Evolutionary conservation across 2,888 invertebrate species (phyloP).

Genomic region (Diaprepes abbreviatus): DNA sequence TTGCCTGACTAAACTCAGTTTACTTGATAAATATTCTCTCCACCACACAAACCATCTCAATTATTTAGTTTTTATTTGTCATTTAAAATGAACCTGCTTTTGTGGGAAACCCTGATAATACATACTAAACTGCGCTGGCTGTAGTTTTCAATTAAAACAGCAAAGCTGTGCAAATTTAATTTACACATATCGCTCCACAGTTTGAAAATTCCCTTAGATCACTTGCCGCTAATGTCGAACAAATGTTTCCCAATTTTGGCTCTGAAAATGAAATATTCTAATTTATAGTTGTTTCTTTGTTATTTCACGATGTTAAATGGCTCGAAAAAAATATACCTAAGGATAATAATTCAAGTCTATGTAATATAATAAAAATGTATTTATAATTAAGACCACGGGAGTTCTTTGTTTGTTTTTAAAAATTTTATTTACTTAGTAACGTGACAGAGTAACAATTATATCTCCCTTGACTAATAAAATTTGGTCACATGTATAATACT

Average conservation of each 20-base stretch:
- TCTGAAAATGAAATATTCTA: not conserved
- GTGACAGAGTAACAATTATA: too few relatives aligned
- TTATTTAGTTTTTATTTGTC: constrained; percentile 1
- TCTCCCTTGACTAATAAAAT: too few relatives aligned
- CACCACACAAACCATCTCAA: not conserved
- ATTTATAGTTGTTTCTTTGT: too few relatives aligned
- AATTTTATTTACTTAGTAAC: too few relatives aligned
- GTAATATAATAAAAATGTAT: too few relatives aligned
- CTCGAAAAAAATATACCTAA: too few relatives aligned
- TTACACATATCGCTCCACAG: not conserved
- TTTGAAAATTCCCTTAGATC: not conserved
- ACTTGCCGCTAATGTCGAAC: constrained; percentile 1
- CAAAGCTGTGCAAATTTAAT: constrained; percentile 8
- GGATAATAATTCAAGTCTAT: too few relatives aligned
- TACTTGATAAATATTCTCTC: not conserved
- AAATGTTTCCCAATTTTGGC: not conserved
- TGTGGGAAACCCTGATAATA: not conserved
- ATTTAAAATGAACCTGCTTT: not conserved
- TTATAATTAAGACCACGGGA: too few relatives aligned
- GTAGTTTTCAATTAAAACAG: constrained; percentile 8
- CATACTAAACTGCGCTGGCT: constrained; percentile 2
- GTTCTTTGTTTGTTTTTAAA: too few relatives aligned
- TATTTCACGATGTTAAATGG: too few relatives aligned
- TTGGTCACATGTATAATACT: too few relatives aligned
- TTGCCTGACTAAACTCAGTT: not conserved